Base-by-base conservation (phyloP, 2,113 vertebrate species). In the Okapia johnstoni region DNA sequence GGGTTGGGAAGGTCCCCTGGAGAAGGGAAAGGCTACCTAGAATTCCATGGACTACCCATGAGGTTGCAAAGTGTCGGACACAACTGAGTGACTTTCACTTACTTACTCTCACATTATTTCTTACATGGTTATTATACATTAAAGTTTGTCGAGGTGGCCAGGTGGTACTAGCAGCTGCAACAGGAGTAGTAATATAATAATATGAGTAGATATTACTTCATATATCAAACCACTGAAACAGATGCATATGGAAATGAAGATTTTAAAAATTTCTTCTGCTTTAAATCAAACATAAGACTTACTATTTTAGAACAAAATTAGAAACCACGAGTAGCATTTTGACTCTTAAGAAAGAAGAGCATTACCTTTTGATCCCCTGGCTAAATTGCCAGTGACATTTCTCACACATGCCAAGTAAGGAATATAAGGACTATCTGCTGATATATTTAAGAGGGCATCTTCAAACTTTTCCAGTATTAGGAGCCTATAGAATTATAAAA, bases 401-500 rank as follows among this genome's bases (percentile, higher is more conserved):
- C 98, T 98, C 97, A 99, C 95, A 95, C 99, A 99, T 50, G 66
- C 95, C 98, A 99, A 93, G 96, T 98, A 98, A 54, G 98, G 98
- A 96, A 83, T 87, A 61, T 98, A 98, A 93, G 97, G 98, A 97
- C 96, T 98, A 93, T 98, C 96, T 0, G 57, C 88, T 95, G 98
- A 98, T 86, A 98, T 81, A 91, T 98, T 97, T 96, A 99, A 97
- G 96, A 99, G 46, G 77, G 95, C 94, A 33, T 98, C 98, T 98
- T 98, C 98, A 97, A 99, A 99, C 30, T 96, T 92, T 98, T 99
- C 98, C 93, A 98, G 97, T 96, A 98, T 97, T 46, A 99, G 94
- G 84, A 99, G 98, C 93, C 99, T 99, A 93, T n/a, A 98, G 97
- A 98, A 98, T 91, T 96, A 97, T 85, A 97, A 28, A 80, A 86